Evolutionary conservation across 2,113 vertebrate species (phyloP).

Genomic region (Vidua chalybeata): DNA sequence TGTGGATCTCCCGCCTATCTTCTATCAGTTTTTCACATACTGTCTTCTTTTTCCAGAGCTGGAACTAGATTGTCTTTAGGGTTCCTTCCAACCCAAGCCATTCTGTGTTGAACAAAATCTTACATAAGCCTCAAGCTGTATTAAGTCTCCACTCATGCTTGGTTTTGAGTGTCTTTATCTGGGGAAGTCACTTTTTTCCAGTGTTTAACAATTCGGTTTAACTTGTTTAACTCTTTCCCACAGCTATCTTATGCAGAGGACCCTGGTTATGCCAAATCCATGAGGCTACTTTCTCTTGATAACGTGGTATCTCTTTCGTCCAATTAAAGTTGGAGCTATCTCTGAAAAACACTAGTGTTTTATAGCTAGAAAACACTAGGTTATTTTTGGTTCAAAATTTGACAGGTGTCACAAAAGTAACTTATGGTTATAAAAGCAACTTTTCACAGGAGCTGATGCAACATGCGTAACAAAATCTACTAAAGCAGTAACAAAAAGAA

Average conservation of each 20-base stretch:
- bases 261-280: not conserved
- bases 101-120: not conserved
- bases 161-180: not conserved
- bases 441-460: not conserved
- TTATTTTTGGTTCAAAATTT: conserved; percentile 22
- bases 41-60: not conserved
- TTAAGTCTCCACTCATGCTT: not conserved
- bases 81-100: not conserved
- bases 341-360: not conserved
- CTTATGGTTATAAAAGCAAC: not conserved
- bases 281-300: not conserved
- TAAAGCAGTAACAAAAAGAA: not conserved
- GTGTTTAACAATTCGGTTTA: not conserved
- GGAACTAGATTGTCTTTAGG: not conserved
- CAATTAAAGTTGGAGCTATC: not conserved
- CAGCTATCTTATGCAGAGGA: not conserved
- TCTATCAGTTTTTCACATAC: not conserved
- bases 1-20: not conserved
- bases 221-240: not conserved
- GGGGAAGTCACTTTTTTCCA: not conserved
- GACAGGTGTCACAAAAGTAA: not conserved
- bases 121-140: not conserved
- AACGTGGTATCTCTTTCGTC: not conserved
- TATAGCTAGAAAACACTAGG: not conserved
- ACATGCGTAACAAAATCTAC: not conserved